Base-by-base conservation (phyloP, 1,140 invertebrate genomes). In the Zophobas morio region DNA sequence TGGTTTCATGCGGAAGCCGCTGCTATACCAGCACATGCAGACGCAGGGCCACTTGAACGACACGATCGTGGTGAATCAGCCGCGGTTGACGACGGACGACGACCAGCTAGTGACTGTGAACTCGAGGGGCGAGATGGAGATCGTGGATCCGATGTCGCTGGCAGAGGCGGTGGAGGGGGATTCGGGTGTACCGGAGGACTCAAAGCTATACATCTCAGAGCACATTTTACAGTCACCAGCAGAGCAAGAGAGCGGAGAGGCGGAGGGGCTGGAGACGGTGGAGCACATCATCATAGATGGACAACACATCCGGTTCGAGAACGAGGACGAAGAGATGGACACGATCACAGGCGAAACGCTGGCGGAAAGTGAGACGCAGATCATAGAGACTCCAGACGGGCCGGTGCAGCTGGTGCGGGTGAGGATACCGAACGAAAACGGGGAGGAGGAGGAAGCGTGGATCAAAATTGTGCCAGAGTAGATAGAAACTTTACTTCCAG, bases 1-100 rank as follows among this genome's bases (percentile, higher is more conserved):
- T 79, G 94, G 93, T 4, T 96, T 94, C 81, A 96, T 96, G 94
- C 86, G 95, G 33, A 96, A 96, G 83, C 93, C 94, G 8, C 87
- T 93, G 51, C 88, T 96, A 0, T 92, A 94, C 79, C 88, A 91
- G n/a, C 95, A 96, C 79, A 95, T 95, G 91, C 90, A 93, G 81
- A 84, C 88, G 33, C 81, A 83, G 56, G 82, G 83, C 35, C 94
- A 96, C 84, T 82, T 92, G 4, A 93, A 94, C 72, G 93, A 94
- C 76, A 93, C 91, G 0, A 95, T 95, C 80, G 92, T 95, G 0
- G 91, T 95, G 0, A 95, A 95, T 85, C 93, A 94, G 82, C 94
- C 94, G 1, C 87, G 91, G 78, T 87, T 95, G 4, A 90, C 89
- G 32, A 89, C 88, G 0, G 89, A 90, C 53, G 88, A 90, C 20